A percentile compares a stretch with the other conserved stretches of the same genome.
These are phyloP conservation scores for Drosophila rubida DNA, from an alignment of 2,888 invertebrate species.

Conservation along the genomic window DNA sequence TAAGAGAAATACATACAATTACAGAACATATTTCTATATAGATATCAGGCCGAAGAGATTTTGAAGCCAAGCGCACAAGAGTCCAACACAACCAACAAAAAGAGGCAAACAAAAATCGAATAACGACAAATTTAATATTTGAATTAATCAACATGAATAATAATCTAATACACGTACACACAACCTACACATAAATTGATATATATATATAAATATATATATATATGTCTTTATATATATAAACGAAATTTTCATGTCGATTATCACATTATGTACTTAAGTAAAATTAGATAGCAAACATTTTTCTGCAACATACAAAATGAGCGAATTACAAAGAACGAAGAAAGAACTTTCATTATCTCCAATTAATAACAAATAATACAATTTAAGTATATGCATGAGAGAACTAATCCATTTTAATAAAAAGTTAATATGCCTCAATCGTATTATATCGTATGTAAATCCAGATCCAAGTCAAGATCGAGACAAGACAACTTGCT, in stretches of 20 bases:
- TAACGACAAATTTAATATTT: conserved; percentile 30
- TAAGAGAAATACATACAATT: neutral
- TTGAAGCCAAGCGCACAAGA: conserved; percentile 74
- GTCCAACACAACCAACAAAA: conserved; percentile 56
- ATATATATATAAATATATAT: conserved; percentile 15
- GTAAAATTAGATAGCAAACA: conserved; percentile 73
- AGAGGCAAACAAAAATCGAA: conserved; percentile 20
- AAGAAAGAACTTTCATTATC: conserved; percentile 43
- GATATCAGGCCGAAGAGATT: conserved; percentile 32
- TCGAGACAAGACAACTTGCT: conserved; percentile 35
- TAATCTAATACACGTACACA: conserved; percentile 3
- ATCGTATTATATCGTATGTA: conserved; percentile 35
- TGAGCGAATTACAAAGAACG: conserved; percentile 6
- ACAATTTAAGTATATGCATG: conserved; percentile 54
- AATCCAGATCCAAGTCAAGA: conserved; percentile 42
- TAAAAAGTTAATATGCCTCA: conserved; percentile 53
- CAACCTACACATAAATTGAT: conserved; percentile 2
- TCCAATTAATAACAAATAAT: conserved; percentile 42
- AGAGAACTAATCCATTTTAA: conserved; percentile 68
- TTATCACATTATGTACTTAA: conserved; percentile 65
- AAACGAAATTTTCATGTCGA: conserved; percentile 68
- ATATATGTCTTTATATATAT: conserved; percentile 24
- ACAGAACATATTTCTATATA: conserved; percentile 56
- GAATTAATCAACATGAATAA: conserved; percentile 53
- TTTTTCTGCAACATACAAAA: conserved; percentile 61